Base-by-base conservation (phyloP, 2,888 invertebrate genomes). In the Ornithoptera alexandrae region DNA sequence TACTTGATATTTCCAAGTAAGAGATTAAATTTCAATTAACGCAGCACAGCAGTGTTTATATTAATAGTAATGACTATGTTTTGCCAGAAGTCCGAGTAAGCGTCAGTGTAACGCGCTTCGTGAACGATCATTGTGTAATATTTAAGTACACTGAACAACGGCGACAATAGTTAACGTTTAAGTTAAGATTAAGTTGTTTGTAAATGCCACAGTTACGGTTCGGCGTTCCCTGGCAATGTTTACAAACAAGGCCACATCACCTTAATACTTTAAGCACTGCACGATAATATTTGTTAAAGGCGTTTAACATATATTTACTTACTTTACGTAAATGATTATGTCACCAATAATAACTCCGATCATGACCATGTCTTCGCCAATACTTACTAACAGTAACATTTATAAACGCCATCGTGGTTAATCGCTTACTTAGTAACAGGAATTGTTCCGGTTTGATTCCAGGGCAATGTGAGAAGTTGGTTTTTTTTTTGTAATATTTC, bases 121-220 rank as follows among this genome's bases (percentile, higher is more conserved):
- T 30, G 12, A 57, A 60, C 17, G 63, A 56, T 15, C 62, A 57
- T 65, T 61, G 58, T 65, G 65, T 62, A 69, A 69, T 50, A 36
- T 36, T 69, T 36, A 69, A 62, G 58, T 62, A 61, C 60, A 15
- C 39, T n/a, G 36, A 53, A 59, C 58, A 42, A 65, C 61, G 57
- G 20, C 24, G 59, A 58, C 58, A 62, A 46, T 64, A 58, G 53
- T 50, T 68, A n/a, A 39, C 57, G 56, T 57, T 63, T 53, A 68
- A 58, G 36, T 62, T 50, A 15, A 65, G 22, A 62, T 61, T 69
- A 65, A 69, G 65, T 17, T 65, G 50, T 69, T 62, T 66, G 62
- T 65, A 65, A 66, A 62, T 66, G 61, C 30, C 30, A 57, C 42
- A 36, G 10, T 22, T 17, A 30, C 56, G 42, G 24, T 22, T 67